phyloP scores from a whole-genome alignment of 2,888 invertebrate genomes.

The Lepidocyrtoides sp. region DNA sequence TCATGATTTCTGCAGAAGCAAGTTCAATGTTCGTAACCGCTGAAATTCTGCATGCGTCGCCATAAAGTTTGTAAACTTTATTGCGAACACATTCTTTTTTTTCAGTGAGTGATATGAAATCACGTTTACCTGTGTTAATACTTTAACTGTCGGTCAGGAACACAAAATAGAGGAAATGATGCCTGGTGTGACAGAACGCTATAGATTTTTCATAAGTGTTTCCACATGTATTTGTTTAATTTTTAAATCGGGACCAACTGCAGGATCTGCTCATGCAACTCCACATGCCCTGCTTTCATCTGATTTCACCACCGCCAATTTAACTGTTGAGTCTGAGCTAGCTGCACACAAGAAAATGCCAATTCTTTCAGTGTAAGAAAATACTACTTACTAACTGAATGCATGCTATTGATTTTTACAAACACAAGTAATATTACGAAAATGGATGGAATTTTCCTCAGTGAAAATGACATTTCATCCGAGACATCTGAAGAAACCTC shows the following conservation, averaged over 20 bases:
- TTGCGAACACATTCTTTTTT: neutral
- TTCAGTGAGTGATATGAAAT: neutral
- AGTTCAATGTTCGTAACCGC: slow-evolving; percentile 73
- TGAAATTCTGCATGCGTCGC: neutral
- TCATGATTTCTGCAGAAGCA: neutral
- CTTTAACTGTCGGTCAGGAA: neutral
- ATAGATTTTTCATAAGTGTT: neutral
- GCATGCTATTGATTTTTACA: too few relatives aligned
- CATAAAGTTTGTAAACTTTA: slow-evolving; percentile 2
- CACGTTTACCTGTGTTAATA: neutral
- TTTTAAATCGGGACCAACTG: neutral
- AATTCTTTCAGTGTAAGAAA: neutral
- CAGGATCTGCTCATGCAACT: neutral
- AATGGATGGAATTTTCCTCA: neutral
- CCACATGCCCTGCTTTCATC: neutral
- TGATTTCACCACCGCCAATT: neutral
- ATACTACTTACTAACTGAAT: neutral
- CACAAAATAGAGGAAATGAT: neutral
- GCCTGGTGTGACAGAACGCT: neutral
- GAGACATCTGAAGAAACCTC: slow-evolving; percentile 68
- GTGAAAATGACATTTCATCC: slow-evolving; percentile 10
- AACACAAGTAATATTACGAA: too few relatives aligned
- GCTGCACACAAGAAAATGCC: neutral
- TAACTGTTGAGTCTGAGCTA: neutral
- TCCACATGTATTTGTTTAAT: neutral